Percentiles rank a stretch among this genome's conserved stretches.
Evolutionary conservation across 2,113 vertebrate genomes (phyloP).

Genomic region (Fulmarus glacialis): DNA sequence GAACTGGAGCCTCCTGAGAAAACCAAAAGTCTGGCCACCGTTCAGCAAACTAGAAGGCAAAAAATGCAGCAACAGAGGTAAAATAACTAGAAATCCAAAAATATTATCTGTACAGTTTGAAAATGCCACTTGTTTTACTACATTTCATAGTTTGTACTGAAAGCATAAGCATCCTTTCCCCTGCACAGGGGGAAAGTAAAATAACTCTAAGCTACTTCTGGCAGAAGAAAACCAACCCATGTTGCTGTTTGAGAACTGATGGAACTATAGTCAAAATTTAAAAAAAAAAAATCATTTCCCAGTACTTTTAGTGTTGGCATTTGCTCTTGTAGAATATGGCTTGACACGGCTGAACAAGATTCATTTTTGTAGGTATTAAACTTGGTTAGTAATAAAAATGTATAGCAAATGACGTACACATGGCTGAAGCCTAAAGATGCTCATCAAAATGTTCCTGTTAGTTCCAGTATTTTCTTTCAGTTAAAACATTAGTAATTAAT

Average conservation of each 20-base stretch:
- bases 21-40: conserved; percentile 72
- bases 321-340: background rate
- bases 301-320: background rate
- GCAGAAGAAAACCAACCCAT: background rate
- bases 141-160: background rate
- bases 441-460: background rate
- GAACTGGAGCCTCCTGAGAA: conserved; percentile 86
- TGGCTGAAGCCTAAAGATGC: background rate
- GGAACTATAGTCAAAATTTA: background rate
- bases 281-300: too few species aligned
- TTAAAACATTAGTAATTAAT: background rate
- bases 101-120: background rate
- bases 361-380: background rate
- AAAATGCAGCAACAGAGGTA: conserved; percentile 84
- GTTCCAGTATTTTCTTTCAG: background rate
- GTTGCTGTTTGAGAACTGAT: background rate
- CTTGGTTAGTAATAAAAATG: background rate
- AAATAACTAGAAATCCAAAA: background rate
- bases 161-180: background rate
- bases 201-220: background rate
- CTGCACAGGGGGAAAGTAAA: background rate
- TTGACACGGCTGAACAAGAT: background rate
- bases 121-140: background rate
- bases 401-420: background rate
- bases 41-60: conserved; percentile 89